These are phyloP conservation scores for Phylloscopus whistleri DNA, from an alignment of 2,113 vertebrate species.

Conservation along the genomic window DNA sequence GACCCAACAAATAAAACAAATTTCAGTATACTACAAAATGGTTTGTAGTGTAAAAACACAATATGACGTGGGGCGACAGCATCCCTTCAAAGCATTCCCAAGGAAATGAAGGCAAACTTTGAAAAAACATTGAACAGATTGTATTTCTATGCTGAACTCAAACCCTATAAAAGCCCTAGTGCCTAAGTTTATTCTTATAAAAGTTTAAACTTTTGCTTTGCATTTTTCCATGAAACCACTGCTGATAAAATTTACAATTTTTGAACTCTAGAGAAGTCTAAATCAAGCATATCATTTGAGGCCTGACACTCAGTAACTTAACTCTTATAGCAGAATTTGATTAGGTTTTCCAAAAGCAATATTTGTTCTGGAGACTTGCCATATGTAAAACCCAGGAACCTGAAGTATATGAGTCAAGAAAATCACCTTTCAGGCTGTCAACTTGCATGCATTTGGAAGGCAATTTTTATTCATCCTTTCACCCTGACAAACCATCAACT, in stretches of 20 bases:
- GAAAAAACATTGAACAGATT: not conserved
- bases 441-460: conserved; percentile 18
- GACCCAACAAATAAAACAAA: not conserved
- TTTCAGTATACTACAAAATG: not conserved
- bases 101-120: not conserved
- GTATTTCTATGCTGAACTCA: not conserved
- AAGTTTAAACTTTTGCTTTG: not conserved
- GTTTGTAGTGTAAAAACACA: not conserved
- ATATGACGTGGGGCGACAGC: fast-evolving
- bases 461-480: conserved; percentile 35
- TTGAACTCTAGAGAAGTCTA: conserved; percentile 43
- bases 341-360: conserved; percentile 56
- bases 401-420: conserved; percentile 39
- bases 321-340: conserved; percentile 32
- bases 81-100: not conserved
- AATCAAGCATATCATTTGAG: conserved; percentile 48
- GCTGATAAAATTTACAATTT: conserved; percentile 52
- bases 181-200: not conserved
- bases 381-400: conserved; percentile 13
- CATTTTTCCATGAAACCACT: conserved; percentile 1
- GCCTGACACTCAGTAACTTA: conserved; percentile 41
- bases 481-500: conserved; percentile 24
- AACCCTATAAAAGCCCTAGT: not conserved
- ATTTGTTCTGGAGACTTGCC: conserved; percentile 65
- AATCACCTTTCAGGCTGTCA: conserved; percentile 37